Conservation (phyloP, 2,113 vertebrate species). For the Cettia cetti region DNA sequence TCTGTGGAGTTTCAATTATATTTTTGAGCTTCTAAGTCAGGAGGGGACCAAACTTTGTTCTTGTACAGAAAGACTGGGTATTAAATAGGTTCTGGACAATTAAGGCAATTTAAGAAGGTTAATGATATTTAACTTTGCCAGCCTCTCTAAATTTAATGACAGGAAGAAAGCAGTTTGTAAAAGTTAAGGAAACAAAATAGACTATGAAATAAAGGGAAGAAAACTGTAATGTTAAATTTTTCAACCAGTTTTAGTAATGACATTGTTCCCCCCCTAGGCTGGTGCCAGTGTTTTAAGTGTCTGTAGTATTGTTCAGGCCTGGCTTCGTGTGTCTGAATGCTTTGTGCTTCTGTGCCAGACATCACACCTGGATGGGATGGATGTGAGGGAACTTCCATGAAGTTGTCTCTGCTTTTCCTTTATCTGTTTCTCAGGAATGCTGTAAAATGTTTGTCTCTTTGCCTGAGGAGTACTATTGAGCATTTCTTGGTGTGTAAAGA, state of each 20-base stretch:
- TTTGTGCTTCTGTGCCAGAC: background rate
- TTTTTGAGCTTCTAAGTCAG: background rate
- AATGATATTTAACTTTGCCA: background rate
- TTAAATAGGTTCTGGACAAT: background rate
- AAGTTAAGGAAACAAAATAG: background rate
- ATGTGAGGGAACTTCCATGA: background rate
- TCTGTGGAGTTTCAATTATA: background rate
- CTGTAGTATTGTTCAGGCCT: background rate
- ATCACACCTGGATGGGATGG: background rate
- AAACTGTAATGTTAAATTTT: background rate
- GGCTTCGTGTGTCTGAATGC: fast-evolving
- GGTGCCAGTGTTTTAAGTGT: background rate
- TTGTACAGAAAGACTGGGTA: background rate
- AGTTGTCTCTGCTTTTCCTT: background rate
- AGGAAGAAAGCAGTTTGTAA: background rate
- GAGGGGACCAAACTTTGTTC: background rate
- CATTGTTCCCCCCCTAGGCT: fast-evolving
- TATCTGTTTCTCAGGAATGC: background rate
- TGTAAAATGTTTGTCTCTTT: background rate
- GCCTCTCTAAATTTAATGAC: background rate
- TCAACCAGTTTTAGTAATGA: background rate
- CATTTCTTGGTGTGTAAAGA: background rate
- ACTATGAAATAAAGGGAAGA: background rate
- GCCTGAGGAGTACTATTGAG: background rate
- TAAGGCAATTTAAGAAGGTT: background rate